Evolutionary conservation across 1,140 invertebrate species (phyloP), one percentile per base, ranked within the genome.

Genomic region (Heliconius eleuchia): DNA sequence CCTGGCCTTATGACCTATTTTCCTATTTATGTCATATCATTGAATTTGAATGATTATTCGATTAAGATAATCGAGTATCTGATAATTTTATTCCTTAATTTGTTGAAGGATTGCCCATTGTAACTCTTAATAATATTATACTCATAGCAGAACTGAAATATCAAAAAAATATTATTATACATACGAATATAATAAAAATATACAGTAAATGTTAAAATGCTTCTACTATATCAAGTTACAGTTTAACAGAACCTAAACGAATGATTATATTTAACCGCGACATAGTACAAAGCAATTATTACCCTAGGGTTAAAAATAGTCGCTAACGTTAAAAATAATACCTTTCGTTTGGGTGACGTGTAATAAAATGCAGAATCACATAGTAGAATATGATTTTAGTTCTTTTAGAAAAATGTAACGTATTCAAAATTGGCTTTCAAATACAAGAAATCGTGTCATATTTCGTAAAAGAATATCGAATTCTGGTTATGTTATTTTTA

Each of bases 291-390:
- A 86, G 77, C 86, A 84, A 87, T 86, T 86, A 86, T 85, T 84
- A 83, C 82, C 81, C 84, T 81, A 82, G 82, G 80, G 83, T 85
- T 87, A 89, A 84, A 89, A 88, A 88, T 89, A 89, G 87, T 78
- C 86, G 87, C 87, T 87, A 82, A 82, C 82, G 86, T 85, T 89
- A 87, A 87, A 89, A 88, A 88, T 86, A 88, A 86, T 86, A 86
- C 77, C 80, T 83, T 85, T 84, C 79, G 84, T 85, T 86, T 82
- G 80, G 86, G 80, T 83, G 82, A 81, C 83, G 84, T 80, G 74
- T 83, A 82, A 85, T 84, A 80, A 81, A 80, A 76, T 60, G 16
- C 46, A 77, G 74, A 42, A 71, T 71, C 39, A 70, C n/a, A 23
- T 77, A 72, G 9, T 30, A 66, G 60, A 30, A 66, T 66, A 30